A percentile compares a stretch with the other conserved stretches of the same genome.
Evolutionary conservation across 2,113 vertebrate species (phyloP).

Genomic region (Polyodon spathula): DNA sequence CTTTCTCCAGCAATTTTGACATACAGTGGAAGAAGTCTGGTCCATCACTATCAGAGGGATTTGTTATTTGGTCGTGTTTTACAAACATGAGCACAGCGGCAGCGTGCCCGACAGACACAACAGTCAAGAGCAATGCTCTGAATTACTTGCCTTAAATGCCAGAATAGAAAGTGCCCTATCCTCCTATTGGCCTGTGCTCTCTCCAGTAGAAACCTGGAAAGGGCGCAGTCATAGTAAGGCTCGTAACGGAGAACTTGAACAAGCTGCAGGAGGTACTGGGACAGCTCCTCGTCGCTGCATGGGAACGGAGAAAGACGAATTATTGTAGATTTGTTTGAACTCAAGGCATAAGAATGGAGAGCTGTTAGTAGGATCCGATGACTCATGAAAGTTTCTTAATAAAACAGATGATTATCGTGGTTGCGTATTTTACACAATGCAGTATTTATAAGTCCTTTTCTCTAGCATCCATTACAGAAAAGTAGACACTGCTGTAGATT

Average conservation of each 20-base stretch:
- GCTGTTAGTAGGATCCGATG: too few species aligned
- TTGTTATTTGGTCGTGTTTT: neutral
- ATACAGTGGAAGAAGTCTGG: slow-evolving; percentile 1
- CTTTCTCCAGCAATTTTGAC: neutral
- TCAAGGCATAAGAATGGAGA: too few species aligned
- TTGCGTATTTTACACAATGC: too few species aligned
- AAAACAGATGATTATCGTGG: too few species aligned
- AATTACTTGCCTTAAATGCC: slow-evolving; percentile 82
- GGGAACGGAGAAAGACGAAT: slow-evolving; percentile 12
- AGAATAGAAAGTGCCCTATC: slow-evolving; percentile 96
- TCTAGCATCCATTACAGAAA: too few species aligned
- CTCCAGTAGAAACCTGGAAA: slow-evolving; percentile 85
- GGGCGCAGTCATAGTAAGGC: slow-evolving; percentile 91
- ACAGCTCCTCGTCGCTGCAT: slow-evolving; percentile 85
- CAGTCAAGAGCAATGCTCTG: slow-evolving; percentile 1
- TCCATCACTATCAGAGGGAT: neutral
- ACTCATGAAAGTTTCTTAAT: too few species aligned
- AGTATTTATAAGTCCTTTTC: too few species aligned
- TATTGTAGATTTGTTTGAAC: too few species aligned
- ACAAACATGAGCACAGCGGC: neutral
- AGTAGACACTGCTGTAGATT: too few species aligned
- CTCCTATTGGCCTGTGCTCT: slow-evolving; percentile 83
- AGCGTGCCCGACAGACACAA: neutral
- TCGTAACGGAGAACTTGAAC: slow-evolving; percentile 97
- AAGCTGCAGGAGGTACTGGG: slow-evolving; percentile 91